Evolutionary conservation across 92 coral and sea anemone species (phyloP), one percentile per base, ranked within the genome.

Genomic region (Paragorgia papillata): DNA sequence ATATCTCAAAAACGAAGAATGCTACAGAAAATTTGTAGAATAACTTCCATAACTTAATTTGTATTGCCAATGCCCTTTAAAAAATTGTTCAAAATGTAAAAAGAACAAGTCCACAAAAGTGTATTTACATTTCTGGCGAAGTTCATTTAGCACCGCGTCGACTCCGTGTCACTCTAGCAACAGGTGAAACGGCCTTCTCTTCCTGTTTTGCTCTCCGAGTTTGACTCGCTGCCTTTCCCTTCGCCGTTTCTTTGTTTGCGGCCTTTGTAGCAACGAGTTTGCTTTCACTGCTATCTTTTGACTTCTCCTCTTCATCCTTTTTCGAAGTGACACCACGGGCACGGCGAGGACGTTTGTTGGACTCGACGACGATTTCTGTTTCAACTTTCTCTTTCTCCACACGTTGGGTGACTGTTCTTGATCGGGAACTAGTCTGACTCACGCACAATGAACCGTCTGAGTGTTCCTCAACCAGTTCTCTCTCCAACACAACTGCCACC

Each of bases 111-210:
- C n/a, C n/a, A n/a, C n/a, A n/a, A n/a, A n/a, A n/a, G n/a, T n/a
- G n/a, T n/a, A n/a, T n/a, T n/a, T n/a, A n/a, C n/a, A n/a, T n/a
- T n/a, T n/a, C n/a, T n/a, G n/a, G n/a, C 43, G 4, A 37, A 37
- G 43, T 66, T 27, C 13, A 43, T n/a, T 68, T 46, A 26, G 59
- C 58, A 68, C 28, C 57, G 14, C 62, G 77, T 31, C 77, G 62
- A 53, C 77, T 70, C 32, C 77, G 28, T 7, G 77, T 70, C 27
- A 70, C 77, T 70, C 77, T 50, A 13, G 62, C 21, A 43, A 24
- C 62, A 20, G 22, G 24, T 18, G 35, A 55, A 51, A 19, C 20
- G 22, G 9, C 35, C 8, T 69, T 55, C 29, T 20, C 35, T 24
- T 46, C 53, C 15, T 22, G 17, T 15, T 28, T 44, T 1, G 49